Evolutionary conservation across 2,888 invertebrate genomes (phyloP).

Genomic region (Chalcosyrphus nemorum): DNA sequence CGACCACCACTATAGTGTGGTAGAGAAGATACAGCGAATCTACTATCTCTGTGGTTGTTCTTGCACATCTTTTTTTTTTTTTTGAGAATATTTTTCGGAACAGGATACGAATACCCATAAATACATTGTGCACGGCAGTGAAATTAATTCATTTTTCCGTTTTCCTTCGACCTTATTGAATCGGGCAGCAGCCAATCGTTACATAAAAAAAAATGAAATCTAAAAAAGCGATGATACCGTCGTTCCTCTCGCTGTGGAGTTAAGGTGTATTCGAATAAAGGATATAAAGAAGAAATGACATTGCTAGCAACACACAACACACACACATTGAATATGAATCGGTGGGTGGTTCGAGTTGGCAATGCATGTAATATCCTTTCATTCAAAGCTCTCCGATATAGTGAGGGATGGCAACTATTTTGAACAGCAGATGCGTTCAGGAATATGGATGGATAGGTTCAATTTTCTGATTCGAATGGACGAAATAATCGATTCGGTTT

Average conservation of each 20-base stretch:
- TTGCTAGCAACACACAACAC: too few relatives aligned
- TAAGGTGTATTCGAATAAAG: conserved; percentile 39
- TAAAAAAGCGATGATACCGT: conserved; percentile 14
- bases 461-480: neutral
- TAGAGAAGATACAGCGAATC: conserved; percentile 8
- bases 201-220: conserved; percentile 30
- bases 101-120: conserved; percentile 27
- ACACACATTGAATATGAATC: neutral
- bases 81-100: neutral
- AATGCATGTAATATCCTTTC: conserved; percentile 17
- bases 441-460: neutral
- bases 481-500: neutral
- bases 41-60: conserved; percentile 50
- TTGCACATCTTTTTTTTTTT: conserved; percentile 13
- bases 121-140: conserved; percentile 23
- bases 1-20: neutral
- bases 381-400: too few relatives aligned
- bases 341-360: neutral
- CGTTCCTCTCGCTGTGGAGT: neutral
- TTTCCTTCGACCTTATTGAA: conserved; percentile 44
- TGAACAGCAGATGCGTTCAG: neutral
- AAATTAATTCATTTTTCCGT: conserved; percentile 52
- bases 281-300: conserved; percentile 29
- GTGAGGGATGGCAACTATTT: neutral
- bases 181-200: conserved; percentile 32